A percentile compares a stretch with the other conserved stretches of the same genome.
phyloP scores from a whole-genome alignment of 2,888 invertebrate genomes.

The Deilephila elpenor region DNA sequence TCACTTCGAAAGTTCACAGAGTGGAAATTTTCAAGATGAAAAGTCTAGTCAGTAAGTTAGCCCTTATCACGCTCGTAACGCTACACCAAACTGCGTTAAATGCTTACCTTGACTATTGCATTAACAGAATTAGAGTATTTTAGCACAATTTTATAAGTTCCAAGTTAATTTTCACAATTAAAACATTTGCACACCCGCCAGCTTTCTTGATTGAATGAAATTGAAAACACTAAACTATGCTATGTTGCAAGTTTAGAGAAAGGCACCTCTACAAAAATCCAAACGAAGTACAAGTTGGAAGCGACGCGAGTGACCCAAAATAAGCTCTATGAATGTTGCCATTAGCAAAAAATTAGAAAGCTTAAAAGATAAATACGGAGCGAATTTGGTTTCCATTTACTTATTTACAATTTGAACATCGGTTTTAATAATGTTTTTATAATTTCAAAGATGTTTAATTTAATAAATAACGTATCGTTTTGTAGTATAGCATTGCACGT shows the following conservation, averaged over 20 bases:
- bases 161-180: constrained; percentile 62
- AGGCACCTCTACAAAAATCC: constrained; percentile 82
- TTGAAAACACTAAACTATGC: constrained; percentile 81
- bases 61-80: constrained; percentile 65
- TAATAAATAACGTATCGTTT: background rate
- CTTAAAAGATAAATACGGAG: constrained; percentile 49
- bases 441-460: background rate
- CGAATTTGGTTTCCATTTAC: background rate
- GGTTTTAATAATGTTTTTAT: background rate
- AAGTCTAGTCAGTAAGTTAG: constrained; percentile 78
- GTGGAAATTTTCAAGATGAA: constrained; percentile 85
- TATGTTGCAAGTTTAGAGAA: constrained; percentile 84
- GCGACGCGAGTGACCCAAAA: constrained; percentile 84
- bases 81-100: constrained; percentile 55
- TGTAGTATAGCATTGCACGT: background rate
- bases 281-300: constrained; percentile 81
- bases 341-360: constrained; percentile 65
- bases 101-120: constrained; percentile 82
- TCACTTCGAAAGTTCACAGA: constrained; percentile 79
- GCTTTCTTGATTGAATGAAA: constrained; percentile 79
- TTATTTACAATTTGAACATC: background rate
- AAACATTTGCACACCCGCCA: constrained; percentile 83
- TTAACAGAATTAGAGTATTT: constrained; percentile 68
- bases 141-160: constrained; percentile 61
- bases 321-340: constrained; percentile 82